Percentiles rank a stretch among this genome's conserved stretches.
Evolutionary conservation across 2,113 vertebrate genomes (phyloP).

Genomic region (Cynocephalus volans): DNA sequence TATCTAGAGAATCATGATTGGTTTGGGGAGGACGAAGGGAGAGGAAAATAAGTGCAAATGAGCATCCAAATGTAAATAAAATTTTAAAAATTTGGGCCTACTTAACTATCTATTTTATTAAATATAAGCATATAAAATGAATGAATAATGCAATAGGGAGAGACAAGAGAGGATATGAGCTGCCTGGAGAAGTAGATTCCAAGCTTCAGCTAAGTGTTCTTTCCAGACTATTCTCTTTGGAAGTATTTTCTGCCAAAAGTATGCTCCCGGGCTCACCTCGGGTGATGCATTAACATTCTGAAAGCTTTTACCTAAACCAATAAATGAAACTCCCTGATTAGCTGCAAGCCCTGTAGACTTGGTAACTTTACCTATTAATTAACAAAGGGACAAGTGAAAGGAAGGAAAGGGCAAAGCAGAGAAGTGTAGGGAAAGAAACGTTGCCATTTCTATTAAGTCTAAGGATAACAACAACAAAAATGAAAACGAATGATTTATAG

Average conservation of each 20-base stretch:
- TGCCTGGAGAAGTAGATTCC: constrained; percentile 68
- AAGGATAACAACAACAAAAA: constrained; percentile 72
- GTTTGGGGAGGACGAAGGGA: neutral
- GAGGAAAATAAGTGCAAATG: neutral
- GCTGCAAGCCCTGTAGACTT: constrained; percentile 78
- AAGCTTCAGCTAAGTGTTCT: constrained; percentile 67
- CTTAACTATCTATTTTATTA: constrained; percentile 42
- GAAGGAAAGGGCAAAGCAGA: constrained; percentile 68
- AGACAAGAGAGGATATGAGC: constrained; percentile 41
- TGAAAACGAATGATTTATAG: constrained; percentile 76
- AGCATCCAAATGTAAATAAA: constrained; percentile 54
- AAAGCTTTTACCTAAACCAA: constrained; percentile 83
- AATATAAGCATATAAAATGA: constrained; percentile 57
- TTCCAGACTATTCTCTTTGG: constrained; percentile 79
- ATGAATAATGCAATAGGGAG: constrained; percentile 79
- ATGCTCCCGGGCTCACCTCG: constrained; percentile 80
- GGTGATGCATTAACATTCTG: constrained; percentile 82
- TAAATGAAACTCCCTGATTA: constrained; percentile 86
- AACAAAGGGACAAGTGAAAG: constrained; percentile 82
- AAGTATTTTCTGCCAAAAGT: constrained; percentile 81
- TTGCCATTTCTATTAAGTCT: constrained; percentile 68
- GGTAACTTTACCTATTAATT: constrained; percentile 84
- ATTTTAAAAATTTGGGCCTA: neutral
- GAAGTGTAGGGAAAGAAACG: constrained; percentile 8
- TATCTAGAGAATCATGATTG: constrained; percentile 45